These are phyloP conservation scores for Macrotrachela quadricornifera DNA, from an alignment of 1,140 invertebrate genomes.

Conservation along the genomic window DNA sequence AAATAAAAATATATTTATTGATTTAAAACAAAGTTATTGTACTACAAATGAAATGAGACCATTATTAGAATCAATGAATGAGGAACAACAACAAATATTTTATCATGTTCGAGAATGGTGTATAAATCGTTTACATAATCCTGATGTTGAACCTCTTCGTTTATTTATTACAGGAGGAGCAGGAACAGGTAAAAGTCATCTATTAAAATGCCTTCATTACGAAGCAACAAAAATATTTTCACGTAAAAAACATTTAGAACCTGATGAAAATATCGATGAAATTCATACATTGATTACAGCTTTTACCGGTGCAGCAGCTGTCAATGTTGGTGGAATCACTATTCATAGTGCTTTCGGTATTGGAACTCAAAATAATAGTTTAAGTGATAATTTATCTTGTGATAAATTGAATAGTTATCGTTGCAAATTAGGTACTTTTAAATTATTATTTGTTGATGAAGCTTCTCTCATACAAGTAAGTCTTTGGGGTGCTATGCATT, in stretches of 20 bases:
- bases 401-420: no score
- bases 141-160: conserved; percentile 1
- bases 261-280: conserved; percentile 2
- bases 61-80: no score
- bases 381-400: no score
- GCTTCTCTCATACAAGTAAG: no score
- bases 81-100: conserved; percentile 1
- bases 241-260: neutral
- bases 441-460: no score
- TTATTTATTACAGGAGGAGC: conserved; percentile 10
- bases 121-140: neutral
- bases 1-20: no score
- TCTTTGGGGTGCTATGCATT: no score
- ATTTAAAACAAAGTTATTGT: no score
- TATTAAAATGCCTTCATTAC: conserved; percentile 9
- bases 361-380: no score
- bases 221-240: conserved; percentile 9
- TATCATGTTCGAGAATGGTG: conserved; percentile 9
- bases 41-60: no score
- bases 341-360: no score
- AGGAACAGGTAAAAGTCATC: conserved; percentile 10
- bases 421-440: no score
- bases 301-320: neutral
- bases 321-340: conserved; percentile 9
- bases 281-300: conserved; percentile 7